Evolutionary conservation across 2,113 vertebrate species (phyloP).

Genomic region (Rhodinocichla rosea): DNA sequence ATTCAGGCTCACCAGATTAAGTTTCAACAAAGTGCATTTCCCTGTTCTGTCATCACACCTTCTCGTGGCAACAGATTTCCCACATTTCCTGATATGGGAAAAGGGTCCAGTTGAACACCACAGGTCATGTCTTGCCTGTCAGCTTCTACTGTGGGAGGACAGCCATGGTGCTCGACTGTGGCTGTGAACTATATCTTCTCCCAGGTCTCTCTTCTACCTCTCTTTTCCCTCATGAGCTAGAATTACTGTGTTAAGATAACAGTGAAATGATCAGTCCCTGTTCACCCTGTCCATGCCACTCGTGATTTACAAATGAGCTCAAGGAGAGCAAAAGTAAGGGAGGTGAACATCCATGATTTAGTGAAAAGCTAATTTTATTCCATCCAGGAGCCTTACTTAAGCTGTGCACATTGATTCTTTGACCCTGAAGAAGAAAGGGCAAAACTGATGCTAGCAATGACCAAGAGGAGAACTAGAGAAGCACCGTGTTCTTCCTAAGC

Average conservation of each 20-base stretch:
- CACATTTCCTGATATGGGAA: neutral
- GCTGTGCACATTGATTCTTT: neutral
- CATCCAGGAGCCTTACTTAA: neutral
- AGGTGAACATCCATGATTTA: neutral
- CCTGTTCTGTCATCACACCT: neutral
- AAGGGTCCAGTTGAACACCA: neutral
- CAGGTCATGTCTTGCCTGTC: neutral
- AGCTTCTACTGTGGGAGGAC: neutral
- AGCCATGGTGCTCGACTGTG: fast-evolving
- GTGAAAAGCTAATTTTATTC: neutral
- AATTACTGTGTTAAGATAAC: neutral
- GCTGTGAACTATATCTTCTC: neutral
- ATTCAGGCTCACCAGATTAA: neutral
- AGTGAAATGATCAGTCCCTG: neutral
- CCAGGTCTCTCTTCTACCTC: neutral
- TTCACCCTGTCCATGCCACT: neutral
- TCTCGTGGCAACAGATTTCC: neutral
- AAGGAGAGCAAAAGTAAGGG: neutral
- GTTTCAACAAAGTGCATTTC: neutral
- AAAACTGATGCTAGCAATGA: neutral
- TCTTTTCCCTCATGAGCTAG: neutral
- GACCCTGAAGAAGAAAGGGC: neutral
- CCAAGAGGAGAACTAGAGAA: neutral
- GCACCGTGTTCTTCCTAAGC: neutral
- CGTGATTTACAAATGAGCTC: neutral